phyloP scores from a whole-genome alignment of 1,140 invertebrate genomes.

The Marisa cornuarietis region DNA sequence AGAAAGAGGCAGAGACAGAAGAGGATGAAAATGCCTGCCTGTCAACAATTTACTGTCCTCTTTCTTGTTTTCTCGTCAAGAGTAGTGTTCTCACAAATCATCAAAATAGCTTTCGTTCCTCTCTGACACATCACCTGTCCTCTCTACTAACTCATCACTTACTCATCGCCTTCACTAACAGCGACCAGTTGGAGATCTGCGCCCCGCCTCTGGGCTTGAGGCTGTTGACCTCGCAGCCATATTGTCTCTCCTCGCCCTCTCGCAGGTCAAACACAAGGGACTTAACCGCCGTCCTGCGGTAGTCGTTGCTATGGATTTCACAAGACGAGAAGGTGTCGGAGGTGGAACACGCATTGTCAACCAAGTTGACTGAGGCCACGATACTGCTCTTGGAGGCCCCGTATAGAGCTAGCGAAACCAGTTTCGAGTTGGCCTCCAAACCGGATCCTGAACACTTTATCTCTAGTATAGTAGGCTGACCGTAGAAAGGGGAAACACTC shows the following conservation, averaged over 20 bases:
- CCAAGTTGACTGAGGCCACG: slow-evolving; percentile 10
- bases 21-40: not conserved
- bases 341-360: slow-evolving; percentile 4
- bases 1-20: not conserved
- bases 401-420: slow-evolving; percentile 7
- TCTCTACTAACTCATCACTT: not conserved
- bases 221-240: slow-evolving; percentile 17
- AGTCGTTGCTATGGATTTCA: slow-evolving; percentile 1
- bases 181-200: not conserved
- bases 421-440: slow-evolving; percentile 15
- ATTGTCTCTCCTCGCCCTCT: not conserved
- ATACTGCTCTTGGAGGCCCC: not conserved
- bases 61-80: not conserved
- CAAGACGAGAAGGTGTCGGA: slow-evolving; percentile 19
- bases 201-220: not conserved
- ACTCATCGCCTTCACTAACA: not conserved
- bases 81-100: not conserved
- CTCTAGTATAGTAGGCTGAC: not conserved
- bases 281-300: not conserved
- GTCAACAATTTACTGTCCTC: too few relatives aligned
- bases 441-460: slow-evolving; percentile 4
- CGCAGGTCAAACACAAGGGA: not conserved
- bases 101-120: not conserved
- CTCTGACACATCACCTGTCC: not conserved
- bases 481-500: not conserved